phyloP scores from a whole-genome alignment of 2,888 invertebrate species.

The Lingula anatina region DNA sequence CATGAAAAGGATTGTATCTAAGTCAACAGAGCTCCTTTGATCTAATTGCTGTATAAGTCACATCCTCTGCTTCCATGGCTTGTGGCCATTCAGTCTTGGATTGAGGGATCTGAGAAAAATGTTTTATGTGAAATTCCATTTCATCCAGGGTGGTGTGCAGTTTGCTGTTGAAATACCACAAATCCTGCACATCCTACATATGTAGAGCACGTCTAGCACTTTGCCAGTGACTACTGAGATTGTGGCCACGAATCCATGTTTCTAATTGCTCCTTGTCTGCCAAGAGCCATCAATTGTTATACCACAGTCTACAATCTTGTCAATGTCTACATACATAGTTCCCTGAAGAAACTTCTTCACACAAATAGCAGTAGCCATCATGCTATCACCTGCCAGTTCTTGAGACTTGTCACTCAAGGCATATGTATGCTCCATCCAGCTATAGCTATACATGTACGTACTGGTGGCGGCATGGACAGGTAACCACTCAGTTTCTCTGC shows the following conservation, averaged over 20 bases:
- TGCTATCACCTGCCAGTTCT: too few species aligned
- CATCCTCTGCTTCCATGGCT: not conserved
- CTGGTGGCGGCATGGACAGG: too few species aligned
- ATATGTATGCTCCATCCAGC: too few species aligned
- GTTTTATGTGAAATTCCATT: not conserved
- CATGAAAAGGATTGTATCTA: not conserved
- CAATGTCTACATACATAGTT: not conserved
- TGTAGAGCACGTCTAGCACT: not conserved
- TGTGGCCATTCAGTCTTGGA: not conserved
- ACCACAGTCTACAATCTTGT: not conserved
- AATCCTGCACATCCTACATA: not conserved
- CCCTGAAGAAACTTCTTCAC: not conserved
- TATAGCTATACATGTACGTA: too few species aligned
- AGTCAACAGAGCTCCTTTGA: not conserved
- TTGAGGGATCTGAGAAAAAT: not conserved
- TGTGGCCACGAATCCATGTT: not conserved
- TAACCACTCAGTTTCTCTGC: too few species aligned
- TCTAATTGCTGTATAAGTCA: not conserved
- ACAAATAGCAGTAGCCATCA: too few species aligned
- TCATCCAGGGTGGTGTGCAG: not conserved
- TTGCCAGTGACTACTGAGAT: not conserved
- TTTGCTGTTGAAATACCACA: not conserved
- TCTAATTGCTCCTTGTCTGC: not conserved
- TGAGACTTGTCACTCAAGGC: too few species aligned
- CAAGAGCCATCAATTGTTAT: not conserved